phyloP scores from a whole-genome alignment of 2,113 vertebrate genomes.

The Nematolebias whitei region DNA sequence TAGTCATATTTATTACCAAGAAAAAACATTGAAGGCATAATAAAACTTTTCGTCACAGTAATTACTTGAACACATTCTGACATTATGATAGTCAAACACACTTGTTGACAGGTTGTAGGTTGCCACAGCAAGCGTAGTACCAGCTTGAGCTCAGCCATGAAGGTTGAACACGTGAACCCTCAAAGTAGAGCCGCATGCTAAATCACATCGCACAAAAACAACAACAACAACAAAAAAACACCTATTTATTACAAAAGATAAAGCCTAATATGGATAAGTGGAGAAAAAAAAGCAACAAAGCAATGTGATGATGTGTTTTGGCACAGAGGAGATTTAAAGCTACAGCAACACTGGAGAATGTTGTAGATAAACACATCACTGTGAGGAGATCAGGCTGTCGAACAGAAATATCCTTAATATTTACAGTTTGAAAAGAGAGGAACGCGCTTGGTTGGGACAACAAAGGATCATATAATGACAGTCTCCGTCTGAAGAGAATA shows the following conservation, averaged over 20 bases:
- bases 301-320: conserved; percentile 35
- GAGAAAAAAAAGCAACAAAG: conserved; percentile 18
- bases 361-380: conserved; percentile 7
- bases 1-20: conserved; percentile 79
- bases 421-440: conserved; percentile 50
- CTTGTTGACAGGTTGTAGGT: conserved; percentile 51
- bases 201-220: conserved; percentile 81
- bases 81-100: conserved; percentile 66
- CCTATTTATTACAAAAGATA: conserved; percentile 47
- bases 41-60: conserved; percentile 62
- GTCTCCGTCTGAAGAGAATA: conserved; percentile 82
- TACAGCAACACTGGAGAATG: conserved; percentile 90
- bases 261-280: conserved; percentile 9
- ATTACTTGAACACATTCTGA: conserved; percentile 65
- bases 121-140: conserved; percentile 35
- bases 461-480: conserved; percentile 78
- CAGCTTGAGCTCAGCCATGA: conserved; percentile 24
- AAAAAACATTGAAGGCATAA: conserved; percentile 73
- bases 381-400: conserved; percentile 14
- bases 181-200: conserved; percentile 83
- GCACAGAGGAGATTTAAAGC: conserved; percentile 75
- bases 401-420: conserved; percentile 55
- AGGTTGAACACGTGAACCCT: conserved; percentile 85
- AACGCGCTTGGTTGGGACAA: no score
- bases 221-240: no score